A percentile compares a stretch with the other conserved stretches of the same genome.
Conservation (phyloP, 1,140 invertebrate species). For the Bursaphelenchus mucronatus region DNA sequence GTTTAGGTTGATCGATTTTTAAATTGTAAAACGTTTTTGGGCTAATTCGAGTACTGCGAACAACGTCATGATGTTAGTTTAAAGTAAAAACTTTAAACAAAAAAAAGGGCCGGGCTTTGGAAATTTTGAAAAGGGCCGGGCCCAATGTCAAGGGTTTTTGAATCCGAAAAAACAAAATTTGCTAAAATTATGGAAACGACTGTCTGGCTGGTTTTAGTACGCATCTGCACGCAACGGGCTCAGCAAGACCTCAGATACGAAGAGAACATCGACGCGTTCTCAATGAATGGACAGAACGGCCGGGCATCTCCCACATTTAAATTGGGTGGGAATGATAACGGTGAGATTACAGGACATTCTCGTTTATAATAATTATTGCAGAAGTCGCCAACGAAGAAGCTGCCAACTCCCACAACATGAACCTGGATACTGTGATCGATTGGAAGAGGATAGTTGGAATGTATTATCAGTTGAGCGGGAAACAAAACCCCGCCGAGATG, state of each 20-base stretch:
- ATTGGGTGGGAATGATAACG: slow-evolving; percentile 30
- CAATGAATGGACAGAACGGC: slow-evolving; percentile 58
- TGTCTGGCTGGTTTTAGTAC: slow-evolving; percentile 53
- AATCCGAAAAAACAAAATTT: slow-evolving; percentile 15
- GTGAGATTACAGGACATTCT: slow-evolving; percentile 13
- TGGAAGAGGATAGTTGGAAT: slow-evolving; percentile 57
- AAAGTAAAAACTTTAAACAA: too few relatives aligned
- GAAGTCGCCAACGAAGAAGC: slow-evolving; percentile 41
- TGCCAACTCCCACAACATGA: slow-evolving; percentile 41
- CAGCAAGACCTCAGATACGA: slow-evolving; percentile 56
- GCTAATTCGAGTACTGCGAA: too few relatives aligned
- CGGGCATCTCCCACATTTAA: slow-evolving; percentile 36
- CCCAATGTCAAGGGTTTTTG: slow-evolving; percentile 17
- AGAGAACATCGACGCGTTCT: slow-evolving; percentile 60
- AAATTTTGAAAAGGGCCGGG: too few relatives aligned
- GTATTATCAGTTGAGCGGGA: slow-evolving; percentile 55
- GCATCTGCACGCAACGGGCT: slow-evolving; percentile 60
- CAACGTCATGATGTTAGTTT: too few relatives aligned
- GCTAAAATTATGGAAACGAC: too few relatives aligned
- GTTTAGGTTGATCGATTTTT: too few relatives aligned
- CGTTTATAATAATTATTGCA: slow-evolving; percentile 14
- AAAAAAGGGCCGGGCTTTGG: too few relatives aligned
- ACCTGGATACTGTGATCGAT: slow-evolving; percentile 56
- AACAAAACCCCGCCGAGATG: slow-evolving; percentile 19
- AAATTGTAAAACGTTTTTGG: too few relatives aligned